phyloP scores from a whole-genome alignment of 1,140 invertebrate genomes.

The Papilio helenus region DNA sequence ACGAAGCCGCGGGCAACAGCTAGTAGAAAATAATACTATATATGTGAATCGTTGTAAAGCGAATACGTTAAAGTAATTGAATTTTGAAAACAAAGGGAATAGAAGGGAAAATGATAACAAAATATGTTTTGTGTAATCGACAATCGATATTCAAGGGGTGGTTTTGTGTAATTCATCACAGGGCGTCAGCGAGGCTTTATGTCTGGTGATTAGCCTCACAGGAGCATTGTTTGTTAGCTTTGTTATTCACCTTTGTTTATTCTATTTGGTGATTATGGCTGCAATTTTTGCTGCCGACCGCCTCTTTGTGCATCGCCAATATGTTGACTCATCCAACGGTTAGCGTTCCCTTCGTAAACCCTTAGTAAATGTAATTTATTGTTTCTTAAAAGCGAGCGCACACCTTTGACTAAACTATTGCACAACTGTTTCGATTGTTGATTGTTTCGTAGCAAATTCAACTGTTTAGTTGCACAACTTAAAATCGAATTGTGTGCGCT shows the following conservation, averaged over 20 bases:
- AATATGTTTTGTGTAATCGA: conserved; percentile 55
- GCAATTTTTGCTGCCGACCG: conserved; percentile 32
- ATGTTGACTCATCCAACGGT: conserved; percentile 12
- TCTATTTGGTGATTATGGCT: conserved; percentile 38
- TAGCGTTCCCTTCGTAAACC: not conserved
- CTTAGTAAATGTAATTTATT: not conserved
- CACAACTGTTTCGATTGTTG: too few species aligned
- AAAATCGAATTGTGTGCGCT: too few species aligned
- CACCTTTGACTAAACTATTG: too few species aligned
- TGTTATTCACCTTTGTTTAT: conserved; percentile 40
- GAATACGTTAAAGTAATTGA: not conserved
- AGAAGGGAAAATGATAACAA: conserved; percentile 36
- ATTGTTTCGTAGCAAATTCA: too few species aligned
- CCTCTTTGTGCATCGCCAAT: conserved; percentile 23
- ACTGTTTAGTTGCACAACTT: too few species aligned
- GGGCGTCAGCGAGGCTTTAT: conserved; percentile 47
- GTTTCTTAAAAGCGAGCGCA: not conserved
- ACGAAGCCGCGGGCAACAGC: too few species aligned
- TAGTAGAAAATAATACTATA: not conserved
- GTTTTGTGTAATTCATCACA: conserved; percentile 59
- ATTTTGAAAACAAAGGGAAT: conserved; percentile 20
- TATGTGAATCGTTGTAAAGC: not conserved
- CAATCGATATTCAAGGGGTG: conserved; percentile 55
- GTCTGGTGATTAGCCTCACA: conserved; percentile 49
- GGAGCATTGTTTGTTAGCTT: conserved; percentile 33